A percentile compares a stretch with the other conserved stretches of the same genome.
Evolutionary conservation across 2,113 vertebrate genomes (phyloP).

Genomic region (Pseudorhombus dupliciocellatus): DNA sequence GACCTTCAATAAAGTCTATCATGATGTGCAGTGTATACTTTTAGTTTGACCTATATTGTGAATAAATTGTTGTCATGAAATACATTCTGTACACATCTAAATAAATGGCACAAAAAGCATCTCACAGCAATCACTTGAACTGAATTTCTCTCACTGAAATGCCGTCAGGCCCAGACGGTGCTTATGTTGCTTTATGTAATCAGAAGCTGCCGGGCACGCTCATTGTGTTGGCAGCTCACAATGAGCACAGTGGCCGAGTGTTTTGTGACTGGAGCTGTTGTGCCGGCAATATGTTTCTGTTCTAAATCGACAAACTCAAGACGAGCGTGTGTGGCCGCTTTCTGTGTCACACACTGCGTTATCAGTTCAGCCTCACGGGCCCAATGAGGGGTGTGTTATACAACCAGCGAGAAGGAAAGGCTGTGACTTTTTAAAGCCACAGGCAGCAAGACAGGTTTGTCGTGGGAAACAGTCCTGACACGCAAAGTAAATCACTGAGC

Average conservation of each 20-base stretch:
- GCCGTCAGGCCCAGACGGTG: not conserved
- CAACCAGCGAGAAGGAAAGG: constrained; percentile 11
- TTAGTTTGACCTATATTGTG: too few species aligned
- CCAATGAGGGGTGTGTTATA: constrained; percentile 34
- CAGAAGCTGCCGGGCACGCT: constrained; percentile 35
- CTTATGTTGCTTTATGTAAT: constrained; percentile 51
- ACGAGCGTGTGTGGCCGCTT: constrained; percentile 27
- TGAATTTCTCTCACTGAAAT: constrained; percentile 5
- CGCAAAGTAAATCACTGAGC: constrained; percentile 15
- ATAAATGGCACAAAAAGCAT: not conserved
- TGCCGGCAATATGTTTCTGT: constrained; percentile 43
- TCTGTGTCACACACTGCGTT: constrained; percentile 46
- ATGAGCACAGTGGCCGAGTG: constrained; percentile 53
- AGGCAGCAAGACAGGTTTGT: constrained; percentile 30
- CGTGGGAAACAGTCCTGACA: not conserved
- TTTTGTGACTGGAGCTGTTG: constrained; percentile 58
- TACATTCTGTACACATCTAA: not conserved
- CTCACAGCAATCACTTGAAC: not conserved
- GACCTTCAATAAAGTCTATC: too few species aligned
- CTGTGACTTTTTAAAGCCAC: not conserved
- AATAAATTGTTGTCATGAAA: too few species aligned
- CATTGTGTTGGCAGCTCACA: constrained; percentile 28
- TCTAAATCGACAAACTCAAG: constrained; percentile 50
- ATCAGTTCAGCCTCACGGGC: constrained; percentile 29
- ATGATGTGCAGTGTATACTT: too few species aligned